Evolutionary conservation across 1,140 invertebrate species (phyloP).

Genomic region (Ericerus pela): DNA sequence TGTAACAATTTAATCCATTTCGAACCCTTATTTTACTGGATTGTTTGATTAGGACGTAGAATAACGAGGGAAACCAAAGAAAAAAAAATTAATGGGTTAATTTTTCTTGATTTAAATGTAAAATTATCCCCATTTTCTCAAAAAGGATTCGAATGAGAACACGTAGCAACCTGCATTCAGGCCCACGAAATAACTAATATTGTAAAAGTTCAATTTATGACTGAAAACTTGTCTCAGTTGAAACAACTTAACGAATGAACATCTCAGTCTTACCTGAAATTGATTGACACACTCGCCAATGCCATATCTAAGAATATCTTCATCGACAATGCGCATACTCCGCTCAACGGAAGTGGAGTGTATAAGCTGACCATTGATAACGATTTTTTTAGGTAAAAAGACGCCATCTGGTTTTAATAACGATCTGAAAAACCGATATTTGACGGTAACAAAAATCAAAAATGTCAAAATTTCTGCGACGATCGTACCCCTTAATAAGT

Average conservation of each 20-base stretch:
- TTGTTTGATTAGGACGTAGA: no score
- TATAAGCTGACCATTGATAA: neutral
- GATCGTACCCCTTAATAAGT: no score
- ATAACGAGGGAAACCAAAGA: no score
- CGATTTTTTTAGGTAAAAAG: neutral
- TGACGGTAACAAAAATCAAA: neutral
- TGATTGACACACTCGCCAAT: neutral
- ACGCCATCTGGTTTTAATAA: neutral
- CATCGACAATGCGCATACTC: constrained; percentile 2
- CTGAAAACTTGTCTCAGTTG: neutral
- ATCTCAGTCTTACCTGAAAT: neutral
- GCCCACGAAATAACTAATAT: neutral
- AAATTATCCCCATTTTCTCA: neutral
- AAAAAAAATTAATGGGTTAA: no score
- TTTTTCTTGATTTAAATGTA: no score
- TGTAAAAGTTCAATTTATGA: neutral
- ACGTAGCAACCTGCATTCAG: neutral
- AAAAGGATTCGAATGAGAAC: neutral
- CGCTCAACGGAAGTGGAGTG: neutral
- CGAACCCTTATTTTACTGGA: no score
- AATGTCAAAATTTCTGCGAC: neutral
- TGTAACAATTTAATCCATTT: no score
- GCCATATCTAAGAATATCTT: neutral
- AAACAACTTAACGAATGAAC: neutral
- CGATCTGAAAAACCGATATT: neutral